A percentile compares a stretch with the other conserved stretches of the same genome.
These are phyloP conservation scores for Aleiodes testaceus DNA, from an alignment of 2,888 invertebrate genomes.

Conservation along the genomic window DNA sequence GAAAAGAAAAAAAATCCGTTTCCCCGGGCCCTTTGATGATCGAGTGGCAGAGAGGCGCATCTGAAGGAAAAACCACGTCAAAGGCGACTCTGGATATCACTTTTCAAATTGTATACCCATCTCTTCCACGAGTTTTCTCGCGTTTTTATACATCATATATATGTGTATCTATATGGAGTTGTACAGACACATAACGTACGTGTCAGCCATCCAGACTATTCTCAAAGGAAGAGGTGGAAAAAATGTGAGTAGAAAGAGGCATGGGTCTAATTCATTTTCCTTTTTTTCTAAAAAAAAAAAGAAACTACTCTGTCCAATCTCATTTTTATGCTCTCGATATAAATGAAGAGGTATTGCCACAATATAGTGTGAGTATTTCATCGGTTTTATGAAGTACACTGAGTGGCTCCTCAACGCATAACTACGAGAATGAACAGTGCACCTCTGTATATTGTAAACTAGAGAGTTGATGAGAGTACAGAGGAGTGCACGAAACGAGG, in stretches of 20 bases:
- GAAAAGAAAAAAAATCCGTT: not conserved
- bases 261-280: conserved; percentile 25
- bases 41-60: conserved; percentile 26
- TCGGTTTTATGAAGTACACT: not conserved
- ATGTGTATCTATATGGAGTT: not conserved
- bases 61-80: conserved; percentile 39
- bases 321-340: no score
- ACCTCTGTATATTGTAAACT: conserved; percentile 14
- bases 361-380: not conserved
- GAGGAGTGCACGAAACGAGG: conserved; percentile 9
- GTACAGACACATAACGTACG: conserved; percentile 20
- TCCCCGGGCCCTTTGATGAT: conserved; percentile 35
- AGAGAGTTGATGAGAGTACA: conserved; percentile 13
- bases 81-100: conserved; percentile 35
- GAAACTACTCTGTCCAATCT: no score
- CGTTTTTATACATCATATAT: conserved; percentile 28
- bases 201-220: conserved; percentile 27
- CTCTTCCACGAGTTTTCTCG: conserved; percentile 30
- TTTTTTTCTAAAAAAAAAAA: not conserved
- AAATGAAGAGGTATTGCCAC: not conserved
- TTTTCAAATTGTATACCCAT: conserved; percentile 37
- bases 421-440: not conserved
- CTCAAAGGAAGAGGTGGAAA: conserved; percentile 3
- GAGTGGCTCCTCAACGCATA: not conserved
- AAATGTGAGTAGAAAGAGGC: not conserved